Evolutionary conservation across 2,113 vertebrate species (phyloP), one percentile per base, ranked within the genome.

Genomic region (Gambusia affinis): DNA sequence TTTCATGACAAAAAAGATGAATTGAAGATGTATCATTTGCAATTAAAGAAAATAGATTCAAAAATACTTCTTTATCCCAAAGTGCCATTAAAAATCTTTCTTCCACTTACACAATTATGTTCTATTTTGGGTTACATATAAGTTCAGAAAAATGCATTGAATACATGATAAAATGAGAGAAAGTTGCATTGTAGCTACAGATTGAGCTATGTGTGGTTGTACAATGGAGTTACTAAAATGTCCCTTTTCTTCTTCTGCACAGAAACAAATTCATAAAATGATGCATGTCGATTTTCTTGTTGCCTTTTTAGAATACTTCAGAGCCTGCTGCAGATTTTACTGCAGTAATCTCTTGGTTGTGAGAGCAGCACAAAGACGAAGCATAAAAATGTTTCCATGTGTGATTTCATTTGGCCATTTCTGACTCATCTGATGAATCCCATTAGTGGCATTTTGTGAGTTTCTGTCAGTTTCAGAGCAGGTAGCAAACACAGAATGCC

Each of bases 401-500:
- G 22, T 8, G 33, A 64, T n/a, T 15, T 17, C 15, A 0, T 68
- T 44, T 51, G 42, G 37, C n/a, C 30, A 37, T 67, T 82, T 72
- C 54, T 84, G 60, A 72, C 30, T 61, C 0, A 1, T 19, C 31
- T 35, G 66, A 84, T 81, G 69, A 85, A 90, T 87, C 82, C 33
- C 8, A 47, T 91, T 84, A 85, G 19, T 44, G 22, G 30, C 35
- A 72, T 83, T 37, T 83, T 79, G 64, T 42, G 62, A 78, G 78
- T 78, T 83, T 60, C 63, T 4, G 35, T 62, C 22, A 28, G 60
- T 78, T 87, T 85, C 71, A 37, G 65, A 73, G 35, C 78, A 70
- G 68, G 68, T 70, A 54, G 79, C n/a, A 47, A 60, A 67, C 27
- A 12, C 37, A 1, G 33, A 30, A 29, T 51, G 64, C 22, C 66